These are phyloP conservation scores for Chloromyia formosa DNA, from an alignment of 2,888 invertebrate species.

Conservation along the genomic window DNA sequence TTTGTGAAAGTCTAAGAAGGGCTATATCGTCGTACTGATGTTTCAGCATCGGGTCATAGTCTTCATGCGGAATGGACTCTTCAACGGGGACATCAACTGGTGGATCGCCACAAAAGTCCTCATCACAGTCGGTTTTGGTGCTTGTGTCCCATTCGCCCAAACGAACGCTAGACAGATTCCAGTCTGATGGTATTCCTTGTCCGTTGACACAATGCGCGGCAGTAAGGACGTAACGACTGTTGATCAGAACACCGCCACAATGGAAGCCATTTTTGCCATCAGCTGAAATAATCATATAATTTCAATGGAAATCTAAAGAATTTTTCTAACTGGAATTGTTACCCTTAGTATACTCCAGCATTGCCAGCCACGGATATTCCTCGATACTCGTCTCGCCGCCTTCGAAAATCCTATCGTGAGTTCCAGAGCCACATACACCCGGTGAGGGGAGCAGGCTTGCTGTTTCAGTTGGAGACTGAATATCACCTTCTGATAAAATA, in stretches of 20 bases:
- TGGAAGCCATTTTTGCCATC: conserved; percentile 65
- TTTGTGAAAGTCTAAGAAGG: conserved; percentile 68
- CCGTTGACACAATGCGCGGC: conserved; percentile 68
- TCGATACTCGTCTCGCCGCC: conserved; percentile 70
- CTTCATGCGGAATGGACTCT: conserved; percentile 71
- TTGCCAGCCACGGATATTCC: conserved; percentile 70
- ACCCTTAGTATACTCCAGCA: conserved; percentile 66
- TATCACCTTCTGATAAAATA: not conserved
- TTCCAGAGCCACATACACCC: conserved; percentile 66
- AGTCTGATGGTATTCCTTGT: conserved; percentile 53
- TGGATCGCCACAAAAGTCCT: conserved; percentile 68
- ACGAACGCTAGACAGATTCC: conserved; percentile 31
- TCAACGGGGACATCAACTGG: conserved; percentile 71
- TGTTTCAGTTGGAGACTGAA: not conserved
- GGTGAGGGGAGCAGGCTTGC: not conserved
- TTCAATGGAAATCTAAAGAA: not conserved
- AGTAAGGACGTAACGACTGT: conserved; percentile 40
- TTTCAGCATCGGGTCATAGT: conserved; percentile 67
- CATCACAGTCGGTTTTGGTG: conserved; percentile 57
- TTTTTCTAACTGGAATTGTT: conserved; percentile 2
- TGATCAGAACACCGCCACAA: conserved; percentile 65
- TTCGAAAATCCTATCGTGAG: conserved; percentile 71
- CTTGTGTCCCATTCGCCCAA: conserved; percentile 53
- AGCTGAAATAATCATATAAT: too few relatives aligned
- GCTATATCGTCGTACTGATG: conserved; percentile 78